Evolutionary conservation across 1,140 invertebrate species (phyloP).

Genomic region (Mamestra configurata): DNA sequence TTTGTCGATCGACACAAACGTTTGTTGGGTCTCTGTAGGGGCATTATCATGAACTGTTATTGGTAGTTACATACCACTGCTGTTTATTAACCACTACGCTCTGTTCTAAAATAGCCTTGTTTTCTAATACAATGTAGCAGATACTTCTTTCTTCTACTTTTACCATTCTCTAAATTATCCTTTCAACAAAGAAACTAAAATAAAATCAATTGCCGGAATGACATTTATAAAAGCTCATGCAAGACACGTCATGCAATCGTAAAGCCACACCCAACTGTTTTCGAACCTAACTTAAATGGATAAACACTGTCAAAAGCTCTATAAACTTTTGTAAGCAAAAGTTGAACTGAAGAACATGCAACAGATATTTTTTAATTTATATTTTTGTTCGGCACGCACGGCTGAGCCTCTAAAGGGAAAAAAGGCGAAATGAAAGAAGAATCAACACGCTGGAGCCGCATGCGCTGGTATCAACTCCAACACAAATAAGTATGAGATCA

Average conservation of each 20-base stretch:
- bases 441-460: conserved; percentile 11
- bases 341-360: background rate
- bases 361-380: background rate
- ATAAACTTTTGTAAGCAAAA: background rate
- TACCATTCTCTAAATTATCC: too few relatives aligned
- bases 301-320: background rate
- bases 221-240: background rate
- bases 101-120: too few relatives aligned
- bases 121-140: too few relatives aligned
- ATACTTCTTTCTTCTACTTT: too few relatives aligned
- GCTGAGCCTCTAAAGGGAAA: background rate
- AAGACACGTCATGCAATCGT: background rate
- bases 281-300: too few relatives aligned
- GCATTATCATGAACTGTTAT: background rate
- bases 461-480: conserved; percentile 3
- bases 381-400: background rate
- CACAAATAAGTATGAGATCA: conserved; percentile 45
- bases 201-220: background rate
- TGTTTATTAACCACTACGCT: too few relatives aligned
- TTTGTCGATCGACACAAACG: background rate
- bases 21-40: background rate
- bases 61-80: background rate
- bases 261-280: background rate
- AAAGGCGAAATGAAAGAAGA: background rate
- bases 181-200: too few relatives aligned